phyloP scores from a whole-genome alignment of 2,888 invertebrate genomes.

The Criorhina ranunculi region DNA sequence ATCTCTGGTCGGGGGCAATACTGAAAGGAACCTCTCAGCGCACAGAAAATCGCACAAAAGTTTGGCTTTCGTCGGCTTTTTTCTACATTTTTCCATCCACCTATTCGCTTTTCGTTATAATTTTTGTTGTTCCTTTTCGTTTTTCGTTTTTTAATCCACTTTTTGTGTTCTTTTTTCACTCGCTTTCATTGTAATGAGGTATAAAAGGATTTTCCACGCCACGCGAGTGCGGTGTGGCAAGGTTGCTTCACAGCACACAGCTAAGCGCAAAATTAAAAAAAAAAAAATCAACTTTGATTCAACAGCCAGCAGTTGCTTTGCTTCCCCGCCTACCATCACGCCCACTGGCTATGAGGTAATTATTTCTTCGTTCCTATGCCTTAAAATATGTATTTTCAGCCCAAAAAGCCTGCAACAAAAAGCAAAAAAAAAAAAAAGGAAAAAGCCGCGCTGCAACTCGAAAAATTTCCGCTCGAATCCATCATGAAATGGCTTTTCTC shows the following conservation, averaged over 20 bases:
- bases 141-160: slow-evolving; percentile 29
- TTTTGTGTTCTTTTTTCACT: slow-evolving; percentile 71
- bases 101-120: slow-evolving; percentile 50
- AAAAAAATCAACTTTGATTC: slow-evolving; percentile 66
- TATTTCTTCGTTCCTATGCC: slow-evolving; percentile 66
- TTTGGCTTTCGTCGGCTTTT: slow-evolving; percentile 76
- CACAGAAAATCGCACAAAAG: slow-evolving; percentile 76
- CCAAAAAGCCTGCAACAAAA: slow-evolving; percentile 50
- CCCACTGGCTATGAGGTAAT: slow-evolving; percentile 74
- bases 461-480: slow-evolving; percentile 76
- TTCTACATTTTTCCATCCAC: slow-evolving; percentile 33
- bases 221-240: slow-evolving; percentile 74
- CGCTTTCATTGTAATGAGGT: slow-evolving; percentile 77
- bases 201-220: slow-evolving; percentile 77
- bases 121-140: slow-evolving; percentile 41
- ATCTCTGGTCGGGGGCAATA: slow-evolving; percentile 73
- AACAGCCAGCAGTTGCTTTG: slow-evolving; percentile 55
- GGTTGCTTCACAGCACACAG: slow-evolving; percentile 58
- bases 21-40: slow-evolving; percentile 75
- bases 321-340: slow-evolving; percentile 32
- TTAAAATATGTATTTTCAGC: slow-evolving; percentile 73
- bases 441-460: slow-evolving; percentile 69
- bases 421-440: slow-evolving; percentile 44
- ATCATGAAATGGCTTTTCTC: slow-evolving; percentile 75
- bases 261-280: slow-evolving; percentile 28